Percentiles rank a stretch among this genome's conserved stretches.
These are phyloP conservation scores for Leptopilina syphax DNA, from an alignment of 2,888 invertebrate species.

Conservation along the genomic window DNA sequence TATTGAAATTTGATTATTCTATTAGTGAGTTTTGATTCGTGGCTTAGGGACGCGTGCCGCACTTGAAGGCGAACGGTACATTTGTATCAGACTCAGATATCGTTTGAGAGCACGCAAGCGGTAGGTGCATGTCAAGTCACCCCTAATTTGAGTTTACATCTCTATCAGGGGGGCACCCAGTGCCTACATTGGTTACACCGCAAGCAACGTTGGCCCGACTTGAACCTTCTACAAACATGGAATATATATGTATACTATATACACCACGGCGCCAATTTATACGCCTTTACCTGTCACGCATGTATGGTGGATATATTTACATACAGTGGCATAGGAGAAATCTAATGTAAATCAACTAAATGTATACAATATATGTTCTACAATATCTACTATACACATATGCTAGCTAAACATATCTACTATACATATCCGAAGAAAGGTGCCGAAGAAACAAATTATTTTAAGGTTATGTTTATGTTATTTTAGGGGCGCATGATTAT, in stretches of 20 bases:
- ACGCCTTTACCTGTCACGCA: constrained; percentile 57
- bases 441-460: too few relatives aligned
- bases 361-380: too few relatives aligned
- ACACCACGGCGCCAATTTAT: constrained; percentile 48
- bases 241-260: constrained; percentile 45
- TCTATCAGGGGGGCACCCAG: constrained; percentile 57
- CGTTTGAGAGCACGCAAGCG: constrained; percentile 56
- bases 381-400: too few relatives aligned
- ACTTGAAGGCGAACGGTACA: constrained; percentile 12
- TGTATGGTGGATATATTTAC: constrained; percentile 49
- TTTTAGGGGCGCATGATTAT: too few relatives aligned
- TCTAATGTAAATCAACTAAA: constrained; percentile 60
- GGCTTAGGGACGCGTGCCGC: constrained; percentile 11
- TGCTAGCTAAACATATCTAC: too few relatives aligned
- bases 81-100: constrained; percentile 34
- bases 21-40: neutral
- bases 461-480: too few relatives aligned
- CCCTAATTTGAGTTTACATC: constrained; percentile 62
- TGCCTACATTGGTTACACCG: constrained; percentile 48
- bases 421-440: too few relatives aligned
- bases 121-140: constrained; percentile 57
- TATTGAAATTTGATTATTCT: too few relatives aligned
- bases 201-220: constrained; percentile 51
- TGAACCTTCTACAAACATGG: constrained; percentile 56
- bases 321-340: constrained; percentile 54